Evolutionary conservation across 23 tunicate genomes (phyloP).

Genomic region (Styela plicata): DNA sequence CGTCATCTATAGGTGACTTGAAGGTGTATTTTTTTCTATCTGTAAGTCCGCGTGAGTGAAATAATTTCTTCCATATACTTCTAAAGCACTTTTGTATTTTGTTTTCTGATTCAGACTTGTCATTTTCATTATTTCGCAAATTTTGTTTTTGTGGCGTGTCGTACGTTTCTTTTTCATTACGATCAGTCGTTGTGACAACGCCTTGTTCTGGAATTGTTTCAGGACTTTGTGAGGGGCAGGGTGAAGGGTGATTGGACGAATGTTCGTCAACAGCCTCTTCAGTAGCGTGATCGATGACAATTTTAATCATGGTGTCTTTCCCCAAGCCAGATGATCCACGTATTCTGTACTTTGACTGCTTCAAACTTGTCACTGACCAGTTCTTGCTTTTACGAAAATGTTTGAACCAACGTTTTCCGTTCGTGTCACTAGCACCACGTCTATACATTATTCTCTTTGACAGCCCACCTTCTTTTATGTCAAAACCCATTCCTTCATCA

Average conservation of each 20-base stretch:
- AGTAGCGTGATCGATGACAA: slow-evolving; percentile 72
- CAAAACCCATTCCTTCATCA: neutral
- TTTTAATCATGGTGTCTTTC: slow-evolving; percentile 22
- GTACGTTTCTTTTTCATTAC: neutral
- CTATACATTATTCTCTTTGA: slow-evolving; percentile 13
- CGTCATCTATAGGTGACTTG: neutral
- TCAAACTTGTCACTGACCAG: slow-evolving; percentile 23
- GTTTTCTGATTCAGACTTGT: neutral
- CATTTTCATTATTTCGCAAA: neutral
- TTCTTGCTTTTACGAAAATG: slow-evolving; percentile 28
- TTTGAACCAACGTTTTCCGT: slow-evolving; percentile 7
- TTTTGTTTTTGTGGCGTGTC: neutral
- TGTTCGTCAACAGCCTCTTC: slow-evolving; percentile 32
- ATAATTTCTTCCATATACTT: neutral
- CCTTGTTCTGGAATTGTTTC: neutral
- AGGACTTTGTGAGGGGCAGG: neutral
- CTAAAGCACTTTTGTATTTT: neutral
- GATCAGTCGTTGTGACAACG: neutral
- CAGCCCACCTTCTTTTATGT: neutral
- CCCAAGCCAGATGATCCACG: neutral
- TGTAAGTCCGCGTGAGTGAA: neutral
- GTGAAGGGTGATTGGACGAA: neutral
- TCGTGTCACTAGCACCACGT: slow-evolving; percentile 10
- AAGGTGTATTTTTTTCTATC: neutral
- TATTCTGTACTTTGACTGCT: slow-evolving; percentile 6